Conservation (phyloP, 1,140 invertebrate genomes). For the Drosophila repleta region DNA sequence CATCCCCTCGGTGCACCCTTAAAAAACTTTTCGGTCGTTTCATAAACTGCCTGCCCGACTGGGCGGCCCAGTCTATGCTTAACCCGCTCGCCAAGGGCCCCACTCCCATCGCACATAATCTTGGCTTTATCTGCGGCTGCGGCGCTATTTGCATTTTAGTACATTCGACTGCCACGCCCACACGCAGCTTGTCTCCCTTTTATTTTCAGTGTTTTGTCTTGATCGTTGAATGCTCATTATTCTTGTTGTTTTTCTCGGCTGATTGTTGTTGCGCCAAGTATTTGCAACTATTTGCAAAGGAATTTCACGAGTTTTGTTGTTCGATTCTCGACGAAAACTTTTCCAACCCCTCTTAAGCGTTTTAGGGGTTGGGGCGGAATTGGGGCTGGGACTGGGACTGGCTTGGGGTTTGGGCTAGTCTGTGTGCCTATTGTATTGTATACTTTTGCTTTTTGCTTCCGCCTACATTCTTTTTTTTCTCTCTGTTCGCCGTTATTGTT, state of each 20-base stretch:
- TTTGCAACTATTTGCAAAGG: slow-evolving; percentile 67
- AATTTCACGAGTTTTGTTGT: slow-evolving; percentile 70
- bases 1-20: too few species aligned
- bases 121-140: slow-evolving; percentile 33
- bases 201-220: slow-evolving; percentile 52
- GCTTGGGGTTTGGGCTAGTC: slow-evolving; percentile 3
- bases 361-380: slow-evolving; percentile 11
- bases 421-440: slow-evolving; percentile 36
- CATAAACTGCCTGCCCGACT: too few species aligned
- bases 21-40: too few species aligned
- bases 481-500: slow-evolving; percentile 40
- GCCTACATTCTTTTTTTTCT: not conserved
- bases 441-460: slow-evolving; percentile 27
- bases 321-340: slow-evolving; percentile 57
- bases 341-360: slow-evolving; percentile 13
- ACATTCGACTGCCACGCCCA: slow-evolving; percentile 38
- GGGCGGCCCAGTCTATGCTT: slow-evolving; percentile 3
- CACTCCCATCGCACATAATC: slow-evolving; percentile 23
- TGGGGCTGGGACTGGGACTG: slow-evolving; percentile 9
- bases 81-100: slow-evolving; percentile 6
- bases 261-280: slow-evolving; percentile 32
- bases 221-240: slow-evolving; percentile 70
- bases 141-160: slow-evolving; percentile 40
- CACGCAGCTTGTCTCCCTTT: slow-evolving; percentile 12
- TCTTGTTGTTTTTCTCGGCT: slow-evolving; percentile 20